Percentiles rank a stretch among this genome's conserved stretches.
These are phyloP conservation scores for Theretra japonica DNA, from an alignment of 2,888 invertebrate species.

Conservation along the genomic window DNA sequence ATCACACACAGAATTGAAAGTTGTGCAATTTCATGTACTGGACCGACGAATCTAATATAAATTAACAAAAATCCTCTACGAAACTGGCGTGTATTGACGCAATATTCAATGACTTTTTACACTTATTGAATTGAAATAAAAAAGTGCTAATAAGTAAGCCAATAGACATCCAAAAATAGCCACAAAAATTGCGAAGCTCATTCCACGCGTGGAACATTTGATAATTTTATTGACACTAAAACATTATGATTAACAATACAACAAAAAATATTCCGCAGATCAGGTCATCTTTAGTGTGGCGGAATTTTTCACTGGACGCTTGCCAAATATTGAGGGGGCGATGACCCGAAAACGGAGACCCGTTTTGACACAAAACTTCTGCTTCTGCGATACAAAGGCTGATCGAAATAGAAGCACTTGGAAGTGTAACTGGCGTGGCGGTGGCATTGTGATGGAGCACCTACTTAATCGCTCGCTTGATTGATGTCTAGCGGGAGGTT, in stretches of 20 bases:
- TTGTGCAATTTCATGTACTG: too few relatives aligned
- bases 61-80: too few relatives aligned
- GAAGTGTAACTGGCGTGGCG: neutral
- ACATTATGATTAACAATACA: constrained; percentile 22
- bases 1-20: too few relatives aligned
- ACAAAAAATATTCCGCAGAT: constrained; percentile 24
- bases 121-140: neutral
- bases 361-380: constrained; percentile 24
- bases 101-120: neutral
- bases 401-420: constrained; percentile 10
- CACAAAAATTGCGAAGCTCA: neutral
- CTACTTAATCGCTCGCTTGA: neutral
- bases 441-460: neutral
- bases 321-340: constrained; percentile 26
- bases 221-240: constrained; percentile 20
- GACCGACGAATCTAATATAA: too few relatives aligned
- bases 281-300: constrained; percentile 12
- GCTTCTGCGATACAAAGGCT: constrained; percentile 17
- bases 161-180: neutral
- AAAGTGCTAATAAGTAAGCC: neutral
- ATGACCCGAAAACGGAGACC: constrained; percentile 30
- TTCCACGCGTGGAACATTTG: neutral
- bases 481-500: neutral
- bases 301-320: constrained; percentile 29
- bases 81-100: too few relatives aligned